Evolutionary conservation across 2,888 invertebrate species (phyloP), one percentile per base, ranked within the genome.

Genomic region (Pandemis corylana): DNA sequence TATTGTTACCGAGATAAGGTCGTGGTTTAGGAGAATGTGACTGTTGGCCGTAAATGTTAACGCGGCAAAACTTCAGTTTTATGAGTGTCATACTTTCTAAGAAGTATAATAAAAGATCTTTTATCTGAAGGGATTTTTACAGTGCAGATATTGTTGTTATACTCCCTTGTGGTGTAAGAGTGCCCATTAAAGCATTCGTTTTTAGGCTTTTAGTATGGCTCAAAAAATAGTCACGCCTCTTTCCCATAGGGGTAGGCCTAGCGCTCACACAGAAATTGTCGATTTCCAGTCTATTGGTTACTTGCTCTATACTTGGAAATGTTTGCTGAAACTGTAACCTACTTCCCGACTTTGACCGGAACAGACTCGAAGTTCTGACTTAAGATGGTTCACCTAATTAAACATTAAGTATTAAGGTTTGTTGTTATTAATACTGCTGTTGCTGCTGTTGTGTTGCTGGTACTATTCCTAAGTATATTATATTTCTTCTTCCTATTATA

Each of bases 41-140:
- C 5, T 2, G 15, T 15, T 36, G 28, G 15, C 15, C 5, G 15
- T 10, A 64, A 64, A 64, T 6, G 44, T 44, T 44, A 9, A 49
- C 13, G 3, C 9, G 59, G 65, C 46, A 10, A 7, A 42, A 9
- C 12, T 3, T 10, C 7, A 15, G n/a, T 64, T 65, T 65, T 65
- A 65, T 49, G 65, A 7, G 12, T n/a, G 13, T 49, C 10, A 12
- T 12, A 59, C 13, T 65, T 65, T 65, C 49, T 20, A 4, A 10
- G 49, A 36, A 36, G 28, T 36, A 36, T 36, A 36, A 36, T 36
- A 36, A 10, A 64, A 36, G 42, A 5, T 41, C 41, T 62, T 63
- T 63, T 63, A 44, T 63, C 63, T 15, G 42, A 44, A 63, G 15
- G 61, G 10, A 6, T 64, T 63, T 59, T n/a, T 20, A 20, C 20